Percentiles rank a stretch among this genome's conserved stretches.
Conservation (phyloP, 2,888 invertebrate genomes). For the Lycia hirtaria region DNA sequence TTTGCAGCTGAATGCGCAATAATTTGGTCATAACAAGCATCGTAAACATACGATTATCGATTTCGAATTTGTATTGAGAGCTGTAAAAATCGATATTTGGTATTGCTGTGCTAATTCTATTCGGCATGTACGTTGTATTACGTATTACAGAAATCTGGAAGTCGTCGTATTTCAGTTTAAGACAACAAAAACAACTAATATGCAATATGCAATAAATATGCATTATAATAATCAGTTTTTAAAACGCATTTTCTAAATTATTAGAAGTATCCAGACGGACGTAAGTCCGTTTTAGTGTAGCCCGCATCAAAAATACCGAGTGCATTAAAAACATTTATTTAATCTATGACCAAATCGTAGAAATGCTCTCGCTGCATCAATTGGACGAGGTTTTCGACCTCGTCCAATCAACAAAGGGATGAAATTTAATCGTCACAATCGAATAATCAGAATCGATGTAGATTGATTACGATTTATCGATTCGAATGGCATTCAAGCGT, state of each 20-base stretch:
- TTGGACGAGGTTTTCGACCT: slow-evolving; percentile 47
- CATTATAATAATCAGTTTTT: neutral
- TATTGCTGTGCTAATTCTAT: neutral
- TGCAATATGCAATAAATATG: neutral
- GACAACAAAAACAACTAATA: neutral
- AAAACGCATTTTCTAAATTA: neutral
- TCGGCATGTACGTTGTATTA: neutral
- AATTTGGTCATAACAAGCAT: slow-evolving; percentile 44
- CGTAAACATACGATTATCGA: slow-evolving; percentile 37
- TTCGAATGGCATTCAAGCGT: slow-evolving; percentile 28
- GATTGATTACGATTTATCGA: slow-evolving; percentile 47
- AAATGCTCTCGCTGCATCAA: slow-evolving; percentile 42
- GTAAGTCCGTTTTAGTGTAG: slow-evolving; percentile 9
- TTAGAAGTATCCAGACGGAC: neutral
- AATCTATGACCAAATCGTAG: slow-evolving; percentile 16
- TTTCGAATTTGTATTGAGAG: slow-evolving; percentile 10
- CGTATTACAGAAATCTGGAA: too few species aligned
- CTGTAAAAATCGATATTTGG: slow-evolving; percentile 5
- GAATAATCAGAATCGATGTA: slow-evolving; percentile 43
- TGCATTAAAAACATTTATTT: slow-evolving; percentile 5
- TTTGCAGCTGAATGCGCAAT: slow-evolving; percentile 55
- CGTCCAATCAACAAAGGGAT: slow-evolving; percentile 43
- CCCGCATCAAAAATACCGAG: slow-evolving; percentile 39
- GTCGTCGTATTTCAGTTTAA: neutral
- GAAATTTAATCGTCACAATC: slow-evolving; percentile 46